A percentile compares a stretch with the other conserved stretches of the same genome.
phyloP scores from a whole-genome alignment of 2,888 invertebrate genomes.

The Mimumesa dahlbomi region DNA sequence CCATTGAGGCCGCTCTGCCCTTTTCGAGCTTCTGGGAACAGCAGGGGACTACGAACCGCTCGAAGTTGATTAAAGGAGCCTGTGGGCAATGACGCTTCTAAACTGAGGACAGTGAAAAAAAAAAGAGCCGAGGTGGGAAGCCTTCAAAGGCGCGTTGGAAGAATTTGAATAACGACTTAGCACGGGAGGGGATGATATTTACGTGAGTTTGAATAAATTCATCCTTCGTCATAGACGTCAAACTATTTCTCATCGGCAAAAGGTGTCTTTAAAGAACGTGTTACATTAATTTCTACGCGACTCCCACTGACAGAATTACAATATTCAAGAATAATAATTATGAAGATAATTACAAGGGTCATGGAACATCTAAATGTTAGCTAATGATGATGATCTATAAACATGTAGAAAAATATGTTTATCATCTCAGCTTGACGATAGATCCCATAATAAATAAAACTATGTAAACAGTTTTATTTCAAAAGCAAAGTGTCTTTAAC shows the following conservation, averaged over 20 bases:
- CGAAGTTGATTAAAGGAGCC: slow-evolving; percentile 55
- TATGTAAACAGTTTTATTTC: too few species aligned
- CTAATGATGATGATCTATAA: too few species aligned
- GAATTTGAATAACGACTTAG: slow-evolving; percentile 29
- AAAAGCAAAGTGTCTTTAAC: too few species aligned
- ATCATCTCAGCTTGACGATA: too few species aligned
- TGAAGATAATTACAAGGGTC: too few species aligned
- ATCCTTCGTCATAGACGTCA: background rate
- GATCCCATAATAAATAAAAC: too few species aligned
- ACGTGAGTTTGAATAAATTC: slow-evolving; percentile 2
- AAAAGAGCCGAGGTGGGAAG: background rate
- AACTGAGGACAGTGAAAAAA: slow-evolving; percentile 9
- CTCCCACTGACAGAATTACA: too few species aligned
- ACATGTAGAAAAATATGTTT: too few species aligned
- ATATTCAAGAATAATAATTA: too few species aligned
- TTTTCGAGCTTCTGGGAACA: slow-evolving; percentile 42
- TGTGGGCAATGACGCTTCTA: slow-evolving; percentile 32
- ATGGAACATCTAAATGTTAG: too few species aligned
- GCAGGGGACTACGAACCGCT: slow-evolving; percentile 23
- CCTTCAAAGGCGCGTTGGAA: slow-evolving; percentile 20
- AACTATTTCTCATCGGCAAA: background rate
- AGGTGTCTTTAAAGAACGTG: too few species aligned
- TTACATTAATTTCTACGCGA: too few species aligned
- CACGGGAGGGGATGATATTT: slow-evolving; percentile 15
- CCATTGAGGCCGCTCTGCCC: slow-evolving; percentile 33